These are phyloP conservation scores for Porites cylindrica DNA, from an alignment of 92 coral and sea anemone genomes.

Conservation along the genomic window DNA sequence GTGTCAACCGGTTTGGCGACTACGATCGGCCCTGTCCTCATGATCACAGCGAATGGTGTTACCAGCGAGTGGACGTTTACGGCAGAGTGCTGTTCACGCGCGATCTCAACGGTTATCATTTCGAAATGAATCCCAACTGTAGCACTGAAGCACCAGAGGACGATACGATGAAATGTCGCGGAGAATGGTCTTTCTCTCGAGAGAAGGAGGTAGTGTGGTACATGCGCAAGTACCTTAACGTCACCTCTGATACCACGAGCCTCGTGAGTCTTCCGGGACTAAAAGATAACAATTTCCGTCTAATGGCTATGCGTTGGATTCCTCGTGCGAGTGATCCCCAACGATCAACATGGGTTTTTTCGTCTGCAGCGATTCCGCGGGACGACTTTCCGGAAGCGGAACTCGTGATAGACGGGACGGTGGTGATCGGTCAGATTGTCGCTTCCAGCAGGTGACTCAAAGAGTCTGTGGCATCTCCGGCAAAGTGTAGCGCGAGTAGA, in stretches of 20 bases:
- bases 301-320: constrained; percentile 19
- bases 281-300: not conserved
- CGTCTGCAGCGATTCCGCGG: constrained; percentile 4
- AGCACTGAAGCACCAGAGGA: not conserved
- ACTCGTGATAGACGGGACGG: constrained; percentile 16
- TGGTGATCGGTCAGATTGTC: constrained; percentile 10
- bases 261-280: constrained; percentile 14
- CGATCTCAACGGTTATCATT: constrained; percentile 1
- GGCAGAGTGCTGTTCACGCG: constrained; percentile 1
- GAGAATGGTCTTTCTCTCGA: constrained; percentile 12
- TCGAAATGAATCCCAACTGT: constrained; percentile 10
- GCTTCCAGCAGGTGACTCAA: constrained; percentile 2
- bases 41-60: not conserved
- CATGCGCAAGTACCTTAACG: constrained; percentile 1
- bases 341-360: constrained; percentile 17
- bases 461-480: constrained; percentile 14
- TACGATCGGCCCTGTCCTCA: not conserved
- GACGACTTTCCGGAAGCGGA: constrained; percentile 21
- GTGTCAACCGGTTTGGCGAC: constrained; percentile 11
- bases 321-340: not conserved
- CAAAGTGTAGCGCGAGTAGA: not conserved
- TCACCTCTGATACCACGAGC: not conserved
- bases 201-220: not conserved
- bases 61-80: not conserved
- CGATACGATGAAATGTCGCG: constrained; percentile 19